Evolutionary conservation across 2,797 vertebrate species (phyloP).

Genomic region (Sebastiscus albofasciatus): DNA sequence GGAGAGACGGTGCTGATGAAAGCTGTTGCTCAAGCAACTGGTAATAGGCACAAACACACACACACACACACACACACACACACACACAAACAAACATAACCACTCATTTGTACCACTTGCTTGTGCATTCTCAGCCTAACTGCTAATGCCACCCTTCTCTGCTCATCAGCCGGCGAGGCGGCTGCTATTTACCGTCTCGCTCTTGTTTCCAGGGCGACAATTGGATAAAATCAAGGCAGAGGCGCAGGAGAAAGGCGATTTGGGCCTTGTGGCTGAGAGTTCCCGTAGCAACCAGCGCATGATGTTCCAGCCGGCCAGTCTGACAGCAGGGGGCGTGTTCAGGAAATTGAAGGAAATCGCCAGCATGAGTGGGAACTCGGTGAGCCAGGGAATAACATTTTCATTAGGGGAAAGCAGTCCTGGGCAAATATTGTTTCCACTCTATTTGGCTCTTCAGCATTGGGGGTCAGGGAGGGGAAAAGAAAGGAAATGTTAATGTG

Average conservation of each 20-base stretch:
- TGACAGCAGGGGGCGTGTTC: constrained; percentile 87
- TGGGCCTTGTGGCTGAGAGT: constrained; percentile 92
- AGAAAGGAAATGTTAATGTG: constrained; percentile 31
- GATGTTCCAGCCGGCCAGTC: constrained; percentile 88
- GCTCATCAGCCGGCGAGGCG: constrained; percentile 26
- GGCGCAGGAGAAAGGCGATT: constrained; percentile 89
- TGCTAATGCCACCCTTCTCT: constrained; percentile 22
- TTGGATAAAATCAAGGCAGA: constrained; percentile 90
- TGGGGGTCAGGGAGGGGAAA: neutral
- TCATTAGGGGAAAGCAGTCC: constrained; percentile 45
- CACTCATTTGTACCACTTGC: neutral
- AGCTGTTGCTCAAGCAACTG: constrained; percentile 92
- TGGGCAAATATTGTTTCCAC: constrained; percentile 46
- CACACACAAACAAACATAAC: neutral
- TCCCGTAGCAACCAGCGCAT: constrained; percentile 92
- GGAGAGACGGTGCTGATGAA: constrained; percentile 92
- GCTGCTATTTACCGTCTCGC: constrained; percentile 42
- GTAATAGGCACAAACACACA: constrained; percentile 63
- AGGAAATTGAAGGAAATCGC: constrained; percentile 90
- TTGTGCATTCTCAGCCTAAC: constrained; percentile 29
- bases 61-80: constrained; percentile 9
- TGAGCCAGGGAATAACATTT: constrained; percentile 79
- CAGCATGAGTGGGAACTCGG: constrained; percentile 88
- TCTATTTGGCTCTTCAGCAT: constrained; percentile 9
- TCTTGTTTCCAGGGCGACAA: constrained; percentile 87